Conservation (phyloP, 2,113 vertebrate genomes). For the Dromiciops gliroides region DNA sequence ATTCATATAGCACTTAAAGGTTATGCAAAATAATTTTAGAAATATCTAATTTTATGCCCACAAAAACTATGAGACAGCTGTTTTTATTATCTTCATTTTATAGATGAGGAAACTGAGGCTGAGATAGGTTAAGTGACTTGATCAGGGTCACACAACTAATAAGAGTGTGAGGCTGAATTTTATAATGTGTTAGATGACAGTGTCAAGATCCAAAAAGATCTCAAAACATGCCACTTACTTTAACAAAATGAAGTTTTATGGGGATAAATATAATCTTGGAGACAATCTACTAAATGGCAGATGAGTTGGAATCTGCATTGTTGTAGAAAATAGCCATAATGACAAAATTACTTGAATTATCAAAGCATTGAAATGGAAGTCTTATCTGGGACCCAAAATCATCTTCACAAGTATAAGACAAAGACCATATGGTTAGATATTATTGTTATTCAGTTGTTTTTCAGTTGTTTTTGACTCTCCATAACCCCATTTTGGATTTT, state of each 20-base stretch:
- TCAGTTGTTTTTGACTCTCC: no score
- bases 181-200: not conserved
- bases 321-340: not conserved
- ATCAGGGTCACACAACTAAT: not conserved
- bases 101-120: not conserved
- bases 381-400: not conserved
- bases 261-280: not conserved
- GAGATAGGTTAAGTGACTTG: not conserved
- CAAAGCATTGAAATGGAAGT: not conserved
- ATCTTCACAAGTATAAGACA: not conserved
- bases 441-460: not conserved
- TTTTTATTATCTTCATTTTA: not conserved
- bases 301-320: not conserved
- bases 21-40: not conserved
- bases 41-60: not conserved
- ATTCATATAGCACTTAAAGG: not conserved
- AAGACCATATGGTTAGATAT: not conserved
- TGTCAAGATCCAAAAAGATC: not conserved
- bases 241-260: not conserved
- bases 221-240: not conserved
- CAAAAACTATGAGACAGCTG: not conserved
- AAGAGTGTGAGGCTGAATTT: not conserved
- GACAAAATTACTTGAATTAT: not conserved
- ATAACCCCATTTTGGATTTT: no score
- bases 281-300: not conserved